Base-by-base conservation (phyloP, 2,888 invertebrate species). In the Agrochola lota region DNA sequence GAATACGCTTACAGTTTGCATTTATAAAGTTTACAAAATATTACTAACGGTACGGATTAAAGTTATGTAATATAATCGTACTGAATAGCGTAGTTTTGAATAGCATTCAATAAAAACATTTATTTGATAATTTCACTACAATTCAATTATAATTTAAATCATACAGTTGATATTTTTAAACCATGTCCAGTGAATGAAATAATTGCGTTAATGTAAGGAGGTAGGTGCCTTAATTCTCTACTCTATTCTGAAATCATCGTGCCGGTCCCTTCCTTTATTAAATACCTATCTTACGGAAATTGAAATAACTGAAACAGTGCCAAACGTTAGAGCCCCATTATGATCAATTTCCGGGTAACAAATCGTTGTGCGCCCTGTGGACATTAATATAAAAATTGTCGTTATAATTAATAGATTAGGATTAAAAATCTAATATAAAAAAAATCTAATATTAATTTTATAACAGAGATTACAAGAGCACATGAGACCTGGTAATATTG, bases 241-340 rank as follows among this genome's bases (percentile, higher is more conserved):
- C 52, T 71, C 75, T 60, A 59, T 81, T 84, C 77, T 72, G 85
- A 83, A 91, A 88, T 88, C 77, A 87, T 88, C 86, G 83, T 82
- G 83, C 74, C 83, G 82, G 89, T 85, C 91, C 90, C 84, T 90
- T 89, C 91, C 91, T 90, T 90, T 92, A 92, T 91, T 91, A 90
- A 92, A 92, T 90, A 89, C 86, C 86, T 89, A 87, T 91, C 89
- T 89, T 87, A 90, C 88, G 91, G 91, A 93, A 93, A 93, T 92
- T 93, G 91, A 90, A 92, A 93, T 92, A 84, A 91, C 89, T 89
- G 89, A 90, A 91, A 90, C 91, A 87, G 88, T 86, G 86, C 87
- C 86, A 71, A 79, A 71, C 70, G 68, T 69, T 71, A 87, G 86
- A 83, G 52, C 15, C 87, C 88, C 89, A 87, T 90, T 91, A 91